phyloP scores from a whole-genome alignment of 2,888 invertebrate genomes.

The Aleiodes alternator region DNA sequence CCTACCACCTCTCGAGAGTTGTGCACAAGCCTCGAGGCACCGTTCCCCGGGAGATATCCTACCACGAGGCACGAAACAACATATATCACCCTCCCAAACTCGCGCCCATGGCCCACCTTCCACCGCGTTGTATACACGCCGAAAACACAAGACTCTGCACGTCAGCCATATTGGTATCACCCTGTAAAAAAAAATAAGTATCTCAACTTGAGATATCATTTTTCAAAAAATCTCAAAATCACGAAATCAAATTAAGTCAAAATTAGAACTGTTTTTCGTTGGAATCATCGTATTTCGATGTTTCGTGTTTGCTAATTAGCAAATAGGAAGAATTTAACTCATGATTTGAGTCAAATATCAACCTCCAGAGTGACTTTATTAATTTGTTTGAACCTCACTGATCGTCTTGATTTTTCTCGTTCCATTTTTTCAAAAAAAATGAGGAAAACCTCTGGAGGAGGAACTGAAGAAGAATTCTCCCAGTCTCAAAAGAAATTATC shows the following conservation, averaged over 20 bases:
- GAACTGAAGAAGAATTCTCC: too few relatives aligned
- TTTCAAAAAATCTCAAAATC: too few relatives aligned
- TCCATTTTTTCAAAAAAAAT: background rate
- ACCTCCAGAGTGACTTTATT: too few relatives aligned
- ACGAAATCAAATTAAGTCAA: too few relatives aligned
- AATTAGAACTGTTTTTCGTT: too few relatives aligned
- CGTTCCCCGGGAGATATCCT: conserved; percentile 53
- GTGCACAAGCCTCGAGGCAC: conserved; percentile 45
- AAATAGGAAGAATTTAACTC: too few relatives aligned
- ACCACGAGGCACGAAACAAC: conserved; percentile 63
- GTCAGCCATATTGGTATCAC: conserved; percentile 68
- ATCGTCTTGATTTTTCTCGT: too few relatives aligned
- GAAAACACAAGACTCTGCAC: background rate
- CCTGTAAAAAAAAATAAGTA: too few relatives aligned
- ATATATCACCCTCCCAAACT: conserved; percentile 70
- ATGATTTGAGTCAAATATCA: too few relatives aligned
- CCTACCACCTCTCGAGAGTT: conserved; percentile 30
- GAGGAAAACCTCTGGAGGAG: background rate
- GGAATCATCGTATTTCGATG: conserved; percentile 26
- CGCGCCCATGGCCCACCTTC: conserved; percentile 42
- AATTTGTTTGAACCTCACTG: too few relatives aligned
- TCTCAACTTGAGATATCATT: too few relatives aligned
- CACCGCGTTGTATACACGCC: background rate
- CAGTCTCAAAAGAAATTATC: too few relatives aligned
- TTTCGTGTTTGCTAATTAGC: background rate